Conservation (phyloP, 2,797 vertebrate genomes). For the Girardinus metallicus region DNA sequence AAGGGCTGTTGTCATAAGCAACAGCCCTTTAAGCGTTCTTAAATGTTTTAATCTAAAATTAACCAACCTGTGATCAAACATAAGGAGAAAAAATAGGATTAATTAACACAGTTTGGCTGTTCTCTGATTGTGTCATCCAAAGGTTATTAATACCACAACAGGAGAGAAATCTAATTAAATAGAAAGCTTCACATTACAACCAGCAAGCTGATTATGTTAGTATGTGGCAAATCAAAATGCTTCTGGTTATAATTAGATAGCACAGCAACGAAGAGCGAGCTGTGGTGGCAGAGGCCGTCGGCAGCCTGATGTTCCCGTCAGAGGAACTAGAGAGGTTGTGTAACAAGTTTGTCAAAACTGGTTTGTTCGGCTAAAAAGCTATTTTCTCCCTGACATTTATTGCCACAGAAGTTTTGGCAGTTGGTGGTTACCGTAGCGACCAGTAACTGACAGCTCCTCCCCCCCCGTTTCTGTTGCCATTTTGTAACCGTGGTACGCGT, state of each 20-base stretch:
- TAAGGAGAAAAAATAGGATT: conserved; percentile 27
- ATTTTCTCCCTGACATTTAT: too few relatives aligned
- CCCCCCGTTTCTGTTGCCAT: too few relatives aligned
- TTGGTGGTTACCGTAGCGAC: too few relatives aligned
- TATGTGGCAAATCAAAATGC: conserved; percentile 13
- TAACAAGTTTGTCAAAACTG: too few relatives aligned
- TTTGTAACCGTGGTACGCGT: too few relatives aligned
- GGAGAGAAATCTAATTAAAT: conserved; percentile 55
- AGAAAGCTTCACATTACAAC: conserved; percentile 47
- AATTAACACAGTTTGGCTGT: conserved; percentile 35
- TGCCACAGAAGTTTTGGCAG: too few relatives aligned
- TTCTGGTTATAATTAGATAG: not conserved
- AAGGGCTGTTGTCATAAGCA: not conserved
- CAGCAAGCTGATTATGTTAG: conserved; percentile 52
- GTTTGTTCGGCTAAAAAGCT: too few relatives aligned
- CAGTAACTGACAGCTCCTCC: too few relatives aligned
- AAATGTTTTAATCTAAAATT: not conserved
- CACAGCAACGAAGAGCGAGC: not conserved
- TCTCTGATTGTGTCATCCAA: conserved; percentile 34
- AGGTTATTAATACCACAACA: conserved; percentile 45
- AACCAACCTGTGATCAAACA: conserved; percentile 6
- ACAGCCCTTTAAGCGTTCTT: not conserved
- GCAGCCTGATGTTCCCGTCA: not conserved
- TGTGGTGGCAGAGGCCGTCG: too few relatives aligned
- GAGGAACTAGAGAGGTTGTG: not conserved